These are phyloP conservation scores for Sminthurinus signatus DNA, from an alignment of 1,140 invertebrate genomes.

Conservation along the genomic window DNA sequence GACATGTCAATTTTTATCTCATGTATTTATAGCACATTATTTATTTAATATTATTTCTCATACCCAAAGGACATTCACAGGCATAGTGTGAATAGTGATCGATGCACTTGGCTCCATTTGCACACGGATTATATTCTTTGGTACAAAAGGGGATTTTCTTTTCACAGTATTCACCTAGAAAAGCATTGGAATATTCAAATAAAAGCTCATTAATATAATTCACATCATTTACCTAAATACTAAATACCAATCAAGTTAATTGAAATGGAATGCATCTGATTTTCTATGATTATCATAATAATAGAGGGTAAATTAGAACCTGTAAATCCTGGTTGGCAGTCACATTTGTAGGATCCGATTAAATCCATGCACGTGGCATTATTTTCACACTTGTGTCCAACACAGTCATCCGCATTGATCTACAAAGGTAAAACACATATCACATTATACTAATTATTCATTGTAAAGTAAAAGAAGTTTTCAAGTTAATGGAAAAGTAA, in stretches of 20 bases:
- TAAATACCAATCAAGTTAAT: no score
- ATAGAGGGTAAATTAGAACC: no score
- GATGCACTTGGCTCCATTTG: conserved; percentile 83
- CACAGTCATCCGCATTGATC: conserved; percentile 89
- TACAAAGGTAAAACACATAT: no score
- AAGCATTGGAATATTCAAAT: background rate
- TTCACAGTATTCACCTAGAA: conserved; percentile 72
- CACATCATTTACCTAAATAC: conserved; percentile 7
- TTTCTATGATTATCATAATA: no score
- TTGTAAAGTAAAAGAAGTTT: no score
- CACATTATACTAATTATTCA: no score
- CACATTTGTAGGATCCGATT: conserved; percentile 75
- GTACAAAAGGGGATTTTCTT: conserved; percentile 89
- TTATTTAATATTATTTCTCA: no score
- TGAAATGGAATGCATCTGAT: no score
- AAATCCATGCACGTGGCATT: conserved; percentile 83
- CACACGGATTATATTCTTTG: conserved; percentile 82
- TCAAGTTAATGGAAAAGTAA: no score
- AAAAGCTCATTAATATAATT: no score
- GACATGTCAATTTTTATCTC: no score
- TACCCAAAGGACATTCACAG: conserved; percentile 81
- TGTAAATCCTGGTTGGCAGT: conserved; percentile 73
- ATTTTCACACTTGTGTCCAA: conserved; percentile 72
- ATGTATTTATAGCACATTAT: no score
- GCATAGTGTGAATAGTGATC: conserved; percentile 84